Evolutionary conservation across 2,113 vertebrate genomes (phyloP), one percentile per base, ranked within the genome.

Genomic region (Chrysemys picta): DNA sequence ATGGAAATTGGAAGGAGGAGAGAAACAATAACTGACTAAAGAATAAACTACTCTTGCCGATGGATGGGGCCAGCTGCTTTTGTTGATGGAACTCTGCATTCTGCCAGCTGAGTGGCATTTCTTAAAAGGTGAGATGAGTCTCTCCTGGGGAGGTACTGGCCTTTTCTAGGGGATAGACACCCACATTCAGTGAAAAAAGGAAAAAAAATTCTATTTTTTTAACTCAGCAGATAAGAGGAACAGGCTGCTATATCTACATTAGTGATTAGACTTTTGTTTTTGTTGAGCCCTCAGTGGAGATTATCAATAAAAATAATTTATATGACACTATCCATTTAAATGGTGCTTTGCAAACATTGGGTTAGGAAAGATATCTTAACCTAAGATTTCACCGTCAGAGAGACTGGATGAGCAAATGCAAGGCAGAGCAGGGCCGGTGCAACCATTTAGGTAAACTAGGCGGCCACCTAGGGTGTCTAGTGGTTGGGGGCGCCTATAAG

Each of bases 331-430:
- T 84, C 38, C 9, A 38, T 94, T 81, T 86, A 56, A 90, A 50
- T 35, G 25, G 5, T 72, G 17, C 35, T 84, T 85, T n/a, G 53
- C 25, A 49, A 49, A 86, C 5, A 16, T 8, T 53, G 52, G 3
- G 65, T 38, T 13, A 50, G 50, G 13, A 50, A 90, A 50, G 27
- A 3, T 78, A 27, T 69, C 0, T 0, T 57, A 65, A 13, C 22
- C 31, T 42, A 75, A 14, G 52, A 17, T 72, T 93, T 79, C 9
- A 8, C 12, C 59, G 54, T 5, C 6, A 88, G 16, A 75, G 87
- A 84, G 50, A 22, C 2, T n/a, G 27, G 38, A 42, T 42, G 42
- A 42, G 42, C 42, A 42, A 42, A 42, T 4, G 10, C 13, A 62
- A 17, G 65, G 19, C 0, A 0, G 2, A 59, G 5, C 45, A 45